Percentiles rank a stretch among this genome's conserved stretches.
Conservation (phyloP, 1,140 invertebrate genomes). For the Ylistrum balloti region DNA sequence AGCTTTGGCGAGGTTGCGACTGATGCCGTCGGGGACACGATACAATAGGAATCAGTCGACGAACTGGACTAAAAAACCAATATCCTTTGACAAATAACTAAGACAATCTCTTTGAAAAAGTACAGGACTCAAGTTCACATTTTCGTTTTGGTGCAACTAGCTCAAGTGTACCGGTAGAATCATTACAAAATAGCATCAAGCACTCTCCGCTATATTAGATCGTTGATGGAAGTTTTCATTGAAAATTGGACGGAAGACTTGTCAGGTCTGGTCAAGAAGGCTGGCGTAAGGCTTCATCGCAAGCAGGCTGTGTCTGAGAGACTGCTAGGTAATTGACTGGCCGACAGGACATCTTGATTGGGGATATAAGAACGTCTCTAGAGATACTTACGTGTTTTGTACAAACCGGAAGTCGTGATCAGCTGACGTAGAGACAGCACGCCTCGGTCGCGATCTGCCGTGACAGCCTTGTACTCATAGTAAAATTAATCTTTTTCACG, state of each 20-base stretch:
- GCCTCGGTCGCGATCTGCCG: neutral
- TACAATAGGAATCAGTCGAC: neutral
- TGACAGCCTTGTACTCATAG: no score
- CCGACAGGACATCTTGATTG: conserved; percentile 1
- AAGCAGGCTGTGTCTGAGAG: conserved; percentile 2
- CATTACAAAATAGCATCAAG: neutral
- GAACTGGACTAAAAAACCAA: conserved; percentile 8
- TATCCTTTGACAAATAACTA: conserved; percentile 34
- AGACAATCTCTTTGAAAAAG: conserved; percentile 11
- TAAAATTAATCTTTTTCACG: no score
- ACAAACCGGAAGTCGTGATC: neutral
- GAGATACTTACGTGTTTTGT: neutral
- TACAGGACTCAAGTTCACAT: neutral
- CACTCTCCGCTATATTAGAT: neutral
- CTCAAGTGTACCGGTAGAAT: neutral
- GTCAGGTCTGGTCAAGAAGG: conserved; percentile 30
- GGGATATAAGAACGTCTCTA: neutral
- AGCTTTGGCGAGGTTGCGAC: conserved; percentile 30
- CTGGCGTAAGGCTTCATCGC: neutral
- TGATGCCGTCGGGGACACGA: neutral
- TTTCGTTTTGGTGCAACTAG: neutral
- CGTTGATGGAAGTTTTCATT: conserved; percentile 14
- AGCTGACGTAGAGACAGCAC: neutral
- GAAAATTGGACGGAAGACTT: conserved; percentile 6
- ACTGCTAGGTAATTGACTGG: conserved; percentile 29